Conservation (phyloP, 2,888 invertebrate species). For the Chironomus tentans region DNA sequence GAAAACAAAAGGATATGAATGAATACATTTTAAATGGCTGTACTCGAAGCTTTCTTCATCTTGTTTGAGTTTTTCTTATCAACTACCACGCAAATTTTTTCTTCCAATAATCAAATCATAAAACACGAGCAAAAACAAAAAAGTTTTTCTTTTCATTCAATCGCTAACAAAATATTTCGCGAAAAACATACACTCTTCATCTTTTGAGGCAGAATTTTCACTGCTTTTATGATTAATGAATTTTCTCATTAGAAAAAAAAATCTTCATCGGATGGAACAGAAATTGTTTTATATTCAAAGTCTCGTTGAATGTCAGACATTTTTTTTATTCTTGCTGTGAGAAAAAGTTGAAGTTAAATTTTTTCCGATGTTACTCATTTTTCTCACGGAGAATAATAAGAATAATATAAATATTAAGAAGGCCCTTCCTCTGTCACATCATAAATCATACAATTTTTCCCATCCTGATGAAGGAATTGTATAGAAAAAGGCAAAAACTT, state of each 20-base stretch:
- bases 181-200: no score
- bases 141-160: no score
- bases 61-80: no score
- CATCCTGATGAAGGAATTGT: background rate
- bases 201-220: no score
- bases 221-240: slow-evolving; percentile 3
- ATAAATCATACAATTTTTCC: background rate
- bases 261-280: no score
- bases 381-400: background rate
- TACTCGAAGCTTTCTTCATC: no score
- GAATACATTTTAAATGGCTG: no score
- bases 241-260: background rate
- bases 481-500: background rate
- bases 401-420: background rate
- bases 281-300: no score
- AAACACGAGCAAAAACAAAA: no score
- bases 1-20: no score
- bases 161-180: background rate
- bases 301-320: background rate
- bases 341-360: background rate
- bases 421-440: background rate
- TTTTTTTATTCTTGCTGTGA: background rate
- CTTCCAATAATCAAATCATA: no score
- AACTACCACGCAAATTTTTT: no score
- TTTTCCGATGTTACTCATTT: background rate